A percentile compares a stretch with the other conserved stretches of the same genome.
phyloP scores from a whole-genome alignment of 2,797 vertebrate species.

The Bryconaethiops microstoma region DNA sequence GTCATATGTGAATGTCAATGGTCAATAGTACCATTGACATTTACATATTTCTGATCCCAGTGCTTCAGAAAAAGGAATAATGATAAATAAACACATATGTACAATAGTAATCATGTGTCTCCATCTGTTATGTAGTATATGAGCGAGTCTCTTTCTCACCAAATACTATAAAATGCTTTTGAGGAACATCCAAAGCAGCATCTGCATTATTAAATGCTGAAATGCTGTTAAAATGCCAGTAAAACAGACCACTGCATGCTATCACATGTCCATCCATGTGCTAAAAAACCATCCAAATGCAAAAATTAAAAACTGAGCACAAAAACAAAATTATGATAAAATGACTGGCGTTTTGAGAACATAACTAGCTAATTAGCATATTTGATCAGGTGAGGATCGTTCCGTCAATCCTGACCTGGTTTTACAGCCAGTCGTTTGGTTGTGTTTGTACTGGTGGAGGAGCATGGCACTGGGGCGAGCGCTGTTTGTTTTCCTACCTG shows the following conservation, averaged over 20 bases:
- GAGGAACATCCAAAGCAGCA: too few relatives aligned
- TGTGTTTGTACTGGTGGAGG: slow-evolving; percentile 76
- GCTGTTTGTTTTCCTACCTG: slow-evolving; percentile 54
- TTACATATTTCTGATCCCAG: too few relatives aligned
- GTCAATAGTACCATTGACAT: too few relatives aligned
- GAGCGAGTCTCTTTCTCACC: not conserved
- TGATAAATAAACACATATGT: too few relatives aligned
- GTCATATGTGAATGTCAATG: too few relatives aligned
- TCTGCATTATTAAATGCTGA: not conserved
- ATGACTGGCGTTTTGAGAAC: too few relatives aligned
- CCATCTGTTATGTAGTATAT: not conserved
- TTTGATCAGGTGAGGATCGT: slow-evolving; percentile 28
- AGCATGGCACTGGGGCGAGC: slow-evolving; percentile 68
- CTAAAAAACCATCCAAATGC: too few relatives aligned
- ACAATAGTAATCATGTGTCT: not conserved
- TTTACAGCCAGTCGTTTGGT: slow-evolving; percentile 66
- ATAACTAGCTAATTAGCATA: too few relatives aligned
- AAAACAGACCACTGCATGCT: not conserved
- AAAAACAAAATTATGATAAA: too few relatives aligned
- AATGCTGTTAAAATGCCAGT: not conserved
- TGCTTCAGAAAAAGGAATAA: too few relatives aligned
- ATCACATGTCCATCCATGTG: not conserved
- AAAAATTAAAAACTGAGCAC: too few relatives aligned
- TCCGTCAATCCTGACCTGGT: slow-evolving; percentile 72
- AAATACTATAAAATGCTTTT: not conserved